Conservation (phyloP, 2,797 vertebrate species). For the Microctenopoma stevenorrisi region DNA sequence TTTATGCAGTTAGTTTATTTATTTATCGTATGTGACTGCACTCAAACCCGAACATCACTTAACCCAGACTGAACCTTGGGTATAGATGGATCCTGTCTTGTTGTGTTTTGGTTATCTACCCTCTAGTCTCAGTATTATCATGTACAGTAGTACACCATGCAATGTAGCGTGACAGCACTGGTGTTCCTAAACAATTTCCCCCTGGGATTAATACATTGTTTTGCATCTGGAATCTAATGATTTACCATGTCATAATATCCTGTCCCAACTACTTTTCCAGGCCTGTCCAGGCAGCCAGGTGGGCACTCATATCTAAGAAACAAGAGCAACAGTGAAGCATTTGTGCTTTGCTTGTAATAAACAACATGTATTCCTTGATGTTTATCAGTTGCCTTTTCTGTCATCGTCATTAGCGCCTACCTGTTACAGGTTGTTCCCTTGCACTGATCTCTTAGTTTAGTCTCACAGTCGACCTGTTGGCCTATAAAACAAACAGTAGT, state of each 20-base stretch:
- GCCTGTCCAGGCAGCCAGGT: constrained; percentile 90
- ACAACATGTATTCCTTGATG: neutral
- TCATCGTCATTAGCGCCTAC: constrained; percentile 70
- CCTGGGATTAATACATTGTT: too few species aligned
- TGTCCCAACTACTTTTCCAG: constrained; percentile 93
- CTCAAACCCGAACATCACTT: too few species aligned
- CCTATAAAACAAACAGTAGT: constrained; percentile 74
- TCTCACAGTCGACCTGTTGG: constrained; percentile 94
- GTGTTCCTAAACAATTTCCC: too few species aligned
- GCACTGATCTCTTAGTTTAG: constrained; percentile 93
- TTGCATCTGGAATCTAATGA: neutral
- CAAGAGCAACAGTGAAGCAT: neutral
- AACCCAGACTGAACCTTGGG: too few species aligned
- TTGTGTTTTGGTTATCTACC: too few species aligned
- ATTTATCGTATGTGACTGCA: too few species aligned
- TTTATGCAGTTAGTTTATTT: too few species aligned
- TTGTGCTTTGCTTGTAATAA: constrained; percentile 1
- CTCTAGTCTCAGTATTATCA: neutral
- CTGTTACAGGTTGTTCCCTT: constrained; percentile 98
- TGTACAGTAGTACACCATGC: neutral
- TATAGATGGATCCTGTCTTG: too few species aligned
- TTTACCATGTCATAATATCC: constrained; percentile 97
- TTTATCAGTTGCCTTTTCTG: neutral
- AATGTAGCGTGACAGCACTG: neutral
- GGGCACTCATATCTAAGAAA: constrained; percentile 93